Conservation (phyloP, 2,113 vertebrate species). For the Numida meleagris region DNA sequence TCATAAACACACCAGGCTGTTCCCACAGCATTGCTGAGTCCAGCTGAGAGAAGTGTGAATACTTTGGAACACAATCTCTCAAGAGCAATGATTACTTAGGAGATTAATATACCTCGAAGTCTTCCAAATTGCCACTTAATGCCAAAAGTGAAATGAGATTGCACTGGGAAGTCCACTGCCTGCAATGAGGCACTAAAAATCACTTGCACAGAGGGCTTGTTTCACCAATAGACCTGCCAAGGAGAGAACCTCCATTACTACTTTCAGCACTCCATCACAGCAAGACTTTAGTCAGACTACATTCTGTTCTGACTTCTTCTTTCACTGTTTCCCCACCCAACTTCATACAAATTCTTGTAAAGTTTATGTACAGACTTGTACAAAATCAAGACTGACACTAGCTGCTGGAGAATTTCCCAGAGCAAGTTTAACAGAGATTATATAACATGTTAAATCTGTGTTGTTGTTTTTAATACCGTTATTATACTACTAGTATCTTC, state of each 20-base stretch:
- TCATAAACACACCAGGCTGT: not conserved
- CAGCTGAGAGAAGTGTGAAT: not conserved
- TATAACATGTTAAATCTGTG: slow-evolving; percentile 52
- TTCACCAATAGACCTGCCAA: not conserved
- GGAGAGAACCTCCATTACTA: not conserved
- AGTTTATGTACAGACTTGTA: slow-evolving; percentile 70
- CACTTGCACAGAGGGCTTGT: not conserved
- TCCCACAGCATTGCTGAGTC: not conserved
- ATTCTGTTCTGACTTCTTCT: slow-evolving; percentile 30
- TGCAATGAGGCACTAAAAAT: not conserved
- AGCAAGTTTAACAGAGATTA: slow-evolving; percentile 63
- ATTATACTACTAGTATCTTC: slow-evolving; percentile 25
- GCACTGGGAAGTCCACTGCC: not conserved
- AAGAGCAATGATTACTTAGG: not conserved
- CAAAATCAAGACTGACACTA: slow-evolving; percentile 66
- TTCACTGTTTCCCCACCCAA: slow-evolving; percentile 55
- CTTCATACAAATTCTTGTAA: slow-evolving; percentile 48
- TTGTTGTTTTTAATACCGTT: slow-evolving; percentile 25
- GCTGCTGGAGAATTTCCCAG: slow-evolving; percentile 69
- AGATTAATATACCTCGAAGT: not conserved
- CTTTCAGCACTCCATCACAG: rapidly evolving
- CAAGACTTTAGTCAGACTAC: slow-evolving; percentile 1
- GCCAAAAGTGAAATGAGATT: not conserved
- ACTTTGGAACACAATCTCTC: not conserved
- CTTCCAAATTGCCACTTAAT: not conserved